Evolutionary conservation across 2,888 invertebrate genomes (phyloP).

Genomic region (Apamea sordens): DNA sequence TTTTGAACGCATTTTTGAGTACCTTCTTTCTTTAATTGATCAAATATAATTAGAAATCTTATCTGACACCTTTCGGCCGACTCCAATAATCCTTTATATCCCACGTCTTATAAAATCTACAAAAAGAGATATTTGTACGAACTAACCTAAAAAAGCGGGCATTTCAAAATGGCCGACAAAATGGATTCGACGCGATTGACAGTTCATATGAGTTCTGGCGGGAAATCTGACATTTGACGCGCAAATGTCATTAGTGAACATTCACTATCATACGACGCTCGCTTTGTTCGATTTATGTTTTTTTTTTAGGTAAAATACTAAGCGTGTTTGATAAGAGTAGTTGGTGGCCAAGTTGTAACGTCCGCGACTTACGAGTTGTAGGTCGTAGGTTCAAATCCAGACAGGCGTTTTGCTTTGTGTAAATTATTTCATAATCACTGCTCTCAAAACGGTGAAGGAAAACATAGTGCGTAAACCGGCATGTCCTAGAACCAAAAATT

Average conservation of each 20-base stretch:
- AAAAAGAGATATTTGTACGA: slow-evolving; percentile 3
- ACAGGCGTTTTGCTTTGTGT: too few relatives aligned
- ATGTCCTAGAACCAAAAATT: too few relatives aligned
- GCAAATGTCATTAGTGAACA: slow-evolving; percentile 72
- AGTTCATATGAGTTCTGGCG: slow-evolving; percentile 71
- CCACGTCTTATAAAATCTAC: neutral
- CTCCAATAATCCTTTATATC: neutral
- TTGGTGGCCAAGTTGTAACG: too few relatives aligned
- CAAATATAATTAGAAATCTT: neutral
- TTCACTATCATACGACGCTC: slow-evolving; percentile 1
- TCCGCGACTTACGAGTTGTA: too few relatives aligned
- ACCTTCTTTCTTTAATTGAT: neutral
- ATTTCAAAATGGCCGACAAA: slow-evolving; percentile 40
- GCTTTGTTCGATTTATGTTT: slow-evolving; percentile 15
- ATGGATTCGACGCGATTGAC: slow-evolving; percentile 65
- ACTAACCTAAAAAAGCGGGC: slow-evolving; percentile 24
- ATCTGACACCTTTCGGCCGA: neutral
- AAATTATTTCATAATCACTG: too few relatives aligned
- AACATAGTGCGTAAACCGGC: too few relatives aligned
- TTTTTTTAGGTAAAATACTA: slow-evolving; percentile 10
- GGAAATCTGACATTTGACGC: slow-evolving; percentile 77
- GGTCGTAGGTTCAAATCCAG: too few relatives aligned
- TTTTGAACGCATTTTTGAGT: neutral
- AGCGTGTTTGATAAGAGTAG: neutral
- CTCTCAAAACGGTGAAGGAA: too few relatives aligned